Evolutionary conservation across 1,140 invertebrate genomes (phyloP).

Genomic region (Sycophaga agraensis): DNA sequence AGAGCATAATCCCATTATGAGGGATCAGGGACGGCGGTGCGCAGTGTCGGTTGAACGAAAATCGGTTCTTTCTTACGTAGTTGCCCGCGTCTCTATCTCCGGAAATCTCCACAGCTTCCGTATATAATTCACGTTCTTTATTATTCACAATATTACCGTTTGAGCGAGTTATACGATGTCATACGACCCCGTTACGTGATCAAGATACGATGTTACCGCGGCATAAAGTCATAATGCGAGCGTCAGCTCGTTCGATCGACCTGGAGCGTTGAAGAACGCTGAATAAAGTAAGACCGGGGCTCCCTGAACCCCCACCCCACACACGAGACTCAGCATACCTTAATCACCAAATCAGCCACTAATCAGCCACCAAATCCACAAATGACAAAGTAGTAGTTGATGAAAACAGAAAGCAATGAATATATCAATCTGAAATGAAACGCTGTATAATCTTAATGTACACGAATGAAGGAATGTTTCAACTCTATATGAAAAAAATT

Average conservation of each 20-base stretch:
- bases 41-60: slow-evolving; percentile 45
- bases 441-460: slow-evolving; percentile 4
- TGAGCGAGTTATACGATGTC: no score
- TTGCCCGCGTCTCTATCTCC: no score
- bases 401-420: neutral
- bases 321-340: neutral
- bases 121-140: no score
- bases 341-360: neutral
- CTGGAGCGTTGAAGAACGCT: slow-evolving; percentile 8
- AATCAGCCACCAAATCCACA: no score
- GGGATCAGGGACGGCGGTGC: slow-evolving; percentile 41
- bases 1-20: slow-evolving; percentile 50
- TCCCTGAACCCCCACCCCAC: neutral
- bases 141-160: no score
- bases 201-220: no score
- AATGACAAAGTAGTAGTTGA: no score
- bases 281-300: slow-evolving; percentile 5
- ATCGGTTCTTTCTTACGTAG: neutral
- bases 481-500: slow-evolving; percentile 52
- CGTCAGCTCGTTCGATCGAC: slow-evolving; percentile 34
- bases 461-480: slow-evolving; percentile 41
- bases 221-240: neutral
- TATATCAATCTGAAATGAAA: slow-evolving; percentile 7
- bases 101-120: no score
- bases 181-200: no score